phyloP scores from a whole-genome alignment of 2,113 vertebrate genomes.

The Dolichotis patagonum region DNA sequence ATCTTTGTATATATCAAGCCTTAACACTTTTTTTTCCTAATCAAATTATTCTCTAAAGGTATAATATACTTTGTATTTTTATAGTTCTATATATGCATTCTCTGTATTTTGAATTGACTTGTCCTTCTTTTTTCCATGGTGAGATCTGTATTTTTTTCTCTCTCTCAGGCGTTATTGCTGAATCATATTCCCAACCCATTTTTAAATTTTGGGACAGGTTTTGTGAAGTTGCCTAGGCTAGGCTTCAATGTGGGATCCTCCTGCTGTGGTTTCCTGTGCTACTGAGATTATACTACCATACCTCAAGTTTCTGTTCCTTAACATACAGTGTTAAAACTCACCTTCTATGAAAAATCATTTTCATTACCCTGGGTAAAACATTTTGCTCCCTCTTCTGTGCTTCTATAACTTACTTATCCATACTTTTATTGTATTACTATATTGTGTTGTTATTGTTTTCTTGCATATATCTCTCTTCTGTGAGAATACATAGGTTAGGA shows the following conservation, averaged over 20 bases:
- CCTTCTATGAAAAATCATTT: slow-evolving; percentile 15
- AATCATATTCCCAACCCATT: background rate
- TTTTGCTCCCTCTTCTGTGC: background rate
- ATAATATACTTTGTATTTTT: background rate
- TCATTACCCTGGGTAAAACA: background rate
- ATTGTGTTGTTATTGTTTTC: slow-evolving; percentile 30
- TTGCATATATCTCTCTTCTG: background rate
- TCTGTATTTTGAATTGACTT: slow-evolving; percentile 47
- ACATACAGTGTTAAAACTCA: background rate
- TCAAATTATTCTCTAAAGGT: background rate
- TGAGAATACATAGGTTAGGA: slow-evolving; percentile 20
- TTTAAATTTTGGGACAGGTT: background rate
- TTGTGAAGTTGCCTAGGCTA: background rate
- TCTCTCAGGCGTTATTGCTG: background rate
- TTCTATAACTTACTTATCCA: background rate
- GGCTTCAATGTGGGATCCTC: background rate
- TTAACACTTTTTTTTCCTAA: background rate
- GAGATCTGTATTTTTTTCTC: background rate
- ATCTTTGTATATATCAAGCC: background rate
- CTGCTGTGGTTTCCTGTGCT: background rate
- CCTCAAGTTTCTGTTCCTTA: slow-evolving; percentile 4
- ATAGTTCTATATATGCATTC: background rate
- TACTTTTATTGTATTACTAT: background rate
- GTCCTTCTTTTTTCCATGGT: background rate
- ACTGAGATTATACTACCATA: background rate